phyloP scores from a whole-genome alignment of 30 jellyfish, hydroid and myxozoan genomes.

The Aurelia coerulea region DNA sequence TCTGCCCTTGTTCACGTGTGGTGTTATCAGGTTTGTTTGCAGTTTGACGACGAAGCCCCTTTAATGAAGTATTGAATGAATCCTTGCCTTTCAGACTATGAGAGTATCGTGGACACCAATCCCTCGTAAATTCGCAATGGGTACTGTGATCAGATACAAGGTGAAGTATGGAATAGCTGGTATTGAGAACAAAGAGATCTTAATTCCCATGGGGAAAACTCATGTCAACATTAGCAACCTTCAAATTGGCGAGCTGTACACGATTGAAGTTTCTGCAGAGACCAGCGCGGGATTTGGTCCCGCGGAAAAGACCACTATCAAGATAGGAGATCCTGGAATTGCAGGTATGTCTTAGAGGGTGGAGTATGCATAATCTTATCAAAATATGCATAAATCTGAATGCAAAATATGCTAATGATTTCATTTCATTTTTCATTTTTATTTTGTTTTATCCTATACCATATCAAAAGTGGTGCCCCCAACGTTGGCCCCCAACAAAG shows the following conservation, averaged over 20 bases:
- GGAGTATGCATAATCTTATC: too few species aligned
- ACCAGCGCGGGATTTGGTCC: conserved; percentile 69
- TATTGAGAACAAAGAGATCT: neutral
- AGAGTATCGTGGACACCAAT: conserved; percentile 70
- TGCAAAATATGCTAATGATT: too few species aligned
- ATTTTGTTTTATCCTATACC: too few species aligned
- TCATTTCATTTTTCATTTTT: too few species aligned
- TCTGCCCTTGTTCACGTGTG: too few species aligned
- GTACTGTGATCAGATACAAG: conserved; percentile 27
- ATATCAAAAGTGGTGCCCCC: too few species aligned
- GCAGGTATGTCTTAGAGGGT: conserved; percentile 46
- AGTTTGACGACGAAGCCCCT: too few species aligned
- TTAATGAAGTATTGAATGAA: too few species aligned
- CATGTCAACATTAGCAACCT: conserved; percentile 38
- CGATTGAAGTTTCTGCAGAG: conserved; percentile 65
- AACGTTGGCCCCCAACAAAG: too few species aligned
- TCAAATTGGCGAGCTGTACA: conserved; percentile 61
- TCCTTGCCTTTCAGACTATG: conserved; percentile 29
- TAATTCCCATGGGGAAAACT: conserved; percentile 54
- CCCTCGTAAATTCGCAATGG: conserved; percentile 59
- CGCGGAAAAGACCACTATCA: conserved; percentile 45
- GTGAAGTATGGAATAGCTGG: conserved; percentile 59
- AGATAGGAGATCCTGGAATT: conserved; percentile 51
- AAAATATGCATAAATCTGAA: too few species aligned
- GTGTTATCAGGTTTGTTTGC: too few species aligned